Conservation (phyloP, 1,140 invertebrate species). For the Drosophila lacteicornis region DNA sequence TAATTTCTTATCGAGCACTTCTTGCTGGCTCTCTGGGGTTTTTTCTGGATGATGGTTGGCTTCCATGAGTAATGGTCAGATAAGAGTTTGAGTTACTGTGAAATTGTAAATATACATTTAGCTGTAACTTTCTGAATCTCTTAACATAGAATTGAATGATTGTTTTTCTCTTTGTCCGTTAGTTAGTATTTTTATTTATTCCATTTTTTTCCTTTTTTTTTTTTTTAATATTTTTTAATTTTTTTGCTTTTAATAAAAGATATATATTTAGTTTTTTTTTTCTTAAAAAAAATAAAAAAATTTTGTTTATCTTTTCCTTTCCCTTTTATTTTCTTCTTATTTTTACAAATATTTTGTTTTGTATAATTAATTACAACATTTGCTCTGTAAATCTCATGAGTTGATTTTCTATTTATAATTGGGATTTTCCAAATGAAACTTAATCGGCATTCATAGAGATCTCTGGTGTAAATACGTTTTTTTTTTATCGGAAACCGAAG, state of each 20-base stretch:
- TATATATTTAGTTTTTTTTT: too few species aligned
- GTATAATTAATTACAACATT: not conserved
- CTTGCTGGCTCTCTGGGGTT: not conserved
- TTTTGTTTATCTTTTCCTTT: too few species aligned
- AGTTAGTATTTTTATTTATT: too few species aligned
- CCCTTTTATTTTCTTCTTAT: not conserved
- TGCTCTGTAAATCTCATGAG: not conserved
- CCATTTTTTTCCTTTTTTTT: too few species aligned
- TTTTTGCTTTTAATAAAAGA: too few species aligned
- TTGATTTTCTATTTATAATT: not conserved
- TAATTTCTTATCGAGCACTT: conserved; percentile 7
- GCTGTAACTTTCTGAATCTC: not conserved
- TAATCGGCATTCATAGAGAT: not conserved
- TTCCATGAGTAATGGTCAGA: conserved; percentile 6
- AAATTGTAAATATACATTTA: not conserved
- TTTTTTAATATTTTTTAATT: too few species aligned
- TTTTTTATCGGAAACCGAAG: conserved; percentile 5
- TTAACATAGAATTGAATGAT: too few species aligned
- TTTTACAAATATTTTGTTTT: not conserved
- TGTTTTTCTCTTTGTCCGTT: too few species aligned
- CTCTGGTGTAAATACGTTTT: not conserved
- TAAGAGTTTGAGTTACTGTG: not conserved
- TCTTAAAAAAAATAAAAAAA: too few species aligned
- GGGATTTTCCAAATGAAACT: conserved; percentile 1
- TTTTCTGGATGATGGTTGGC: not conserved